Evolutionary conservation across 1,140 invertebrate genomes (phyloP).

Genomic region (Tetramorium alpestre): DNA sequence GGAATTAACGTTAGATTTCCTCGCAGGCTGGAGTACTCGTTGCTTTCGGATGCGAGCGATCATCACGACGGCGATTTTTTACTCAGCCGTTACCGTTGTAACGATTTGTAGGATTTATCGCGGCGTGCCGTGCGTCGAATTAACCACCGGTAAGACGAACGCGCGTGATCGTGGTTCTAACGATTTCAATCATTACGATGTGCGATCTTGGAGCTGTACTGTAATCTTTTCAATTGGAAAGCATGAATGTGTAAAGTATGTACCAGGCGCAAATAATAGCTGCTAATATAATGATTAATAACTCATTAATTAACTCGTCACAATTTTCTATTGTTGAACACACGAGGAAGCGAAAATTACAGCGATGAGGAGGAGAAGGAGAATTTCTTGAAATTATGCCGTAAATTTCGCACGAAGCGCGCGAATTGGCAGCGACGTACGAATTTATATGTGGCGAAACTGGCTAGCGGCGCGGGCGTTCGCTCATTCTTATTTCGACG

Average conservation of each 20-base stretch:
- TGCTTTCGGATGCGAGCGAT: constrained; percentile 35
- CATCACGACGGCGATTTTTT: constrained; percentile 30
- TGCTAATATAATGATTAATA: constrained; percentile 15
- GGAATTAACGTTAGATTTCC: constrained; percentile 34
- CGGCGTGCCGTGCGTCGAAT: constrained; percentile 25
- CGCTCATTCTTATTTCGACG: background rate
- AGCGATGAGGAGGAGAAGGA: background rate
- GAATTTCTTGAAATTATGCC: background rate
- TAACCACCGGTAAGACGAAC: constrained; percentile 21
- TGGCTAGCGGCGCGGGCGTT: background rate
- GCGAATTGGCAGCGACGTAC: background rate
- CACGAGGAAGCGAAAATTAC: background rate
- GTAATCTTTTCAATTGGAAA: constrained; percentile 22
- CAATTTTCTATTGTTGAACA: background rate
- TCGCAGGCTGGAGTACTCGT: background rate
- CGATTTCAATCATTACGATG: constrained; percentile 31
- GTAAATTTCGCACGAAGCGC: background rate
- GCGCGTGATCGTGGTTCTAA: constrained; percentile 31
- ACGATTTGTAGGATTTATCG: constrained; percentile 57
- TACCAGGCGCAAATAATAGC: background rate
- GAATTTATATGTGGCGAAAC: constrained; percentile 20
- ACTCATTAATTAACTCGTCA: constrained; percentile 30
- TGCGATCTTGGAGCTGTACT: background rate
- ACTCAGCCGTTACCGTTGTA: constrained; percentile 41
- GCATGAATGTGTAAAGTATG: background rate